Evolutionary conservation across 1,140 invertebrate species (phyloP), one percentile per base, ranked within the genome.

Genomic region (Bursaphelenchus mucronatus): DNA sequence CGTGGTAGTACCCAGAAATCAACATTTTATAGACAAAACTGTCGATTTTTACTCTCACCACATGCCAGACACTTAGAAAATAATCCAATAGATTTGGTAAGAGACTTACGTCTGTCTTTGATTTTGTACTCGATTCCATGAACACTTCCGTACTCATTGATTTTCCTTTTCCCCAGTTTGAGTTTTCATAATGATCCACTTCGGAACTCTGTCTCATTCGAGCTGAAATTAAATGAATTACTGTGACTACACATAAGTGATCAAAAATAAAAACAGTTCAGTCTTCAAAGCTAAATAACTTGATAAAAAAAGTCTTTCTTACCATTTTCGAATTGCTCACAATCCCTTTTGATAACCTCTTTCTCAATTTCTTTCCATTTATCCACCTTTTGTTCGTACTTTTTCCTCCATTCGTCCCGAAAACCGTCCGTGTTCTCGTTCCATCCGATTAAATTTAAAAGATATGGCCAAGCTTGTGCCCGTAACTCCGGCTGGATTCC

Each of bases 331-430:
- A 64, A 64, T 1, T 30, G 41, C 68, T 85, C 88, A 69, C 89
- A 88, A 76, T 95, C 92, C 64, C 88, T 79, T 80, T 93, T 90
- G 63, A 88, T 81, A 0, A 94, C 90, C 64, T 94, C 92, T 0
- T 90, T 90, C 81, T 94, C 92, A 0, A 94, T 90, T 1, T 90
- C 90, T 56, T 92, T 82, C 92, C 92, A 95, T 79, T 94, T 91
- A 0, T 88, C 90, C 8, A 89, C 88, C 92, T 66, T 87, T 86
- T 57, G 88, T 86, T 69, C 87, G 85, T 63, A 88, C 87, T 56
- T 76, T 65, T 66, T 85, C 82, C 75, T 91, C 88, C 88, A 85
- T 65, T 87, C 85, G 21, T 83, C 80, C 0, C 90, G 83, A 69
- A 91, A 88, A 69, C 88, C 86, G 7, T 82, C 67, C 9, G 88